phyloP scores from a whole-genome alignment of 2,113 vertebrate species.

The Myotis brandtii region DNA sequence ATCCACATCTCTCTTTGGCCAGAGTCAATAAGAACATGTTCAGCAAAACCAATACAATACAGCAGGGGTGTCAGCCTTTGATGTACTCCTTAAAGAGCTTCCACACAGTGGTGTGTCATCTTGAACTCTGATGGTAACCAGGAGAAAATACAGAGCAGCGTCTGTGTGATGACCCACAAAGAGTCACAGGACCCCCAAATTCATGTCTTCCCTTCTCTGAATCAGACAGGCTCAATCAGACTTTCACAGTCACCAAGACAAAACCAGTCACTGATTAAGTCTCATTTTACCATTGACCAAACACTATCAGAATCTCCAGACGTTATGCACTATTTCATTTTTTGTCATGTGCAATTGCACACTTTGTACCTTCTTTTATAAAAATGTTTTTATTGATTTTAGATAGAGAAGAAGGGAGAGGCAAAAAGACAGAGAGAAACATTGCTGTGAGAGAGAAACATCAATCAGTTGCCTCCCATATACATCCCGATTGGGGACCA shows the following conservation, averaged over 20 bases:
- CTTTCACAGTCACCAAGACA: not conserved
- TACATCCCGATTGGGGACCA: too few relatives aligned
- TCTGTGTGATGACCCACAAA: not conserved
- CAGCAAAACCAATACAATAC: slow-evolving; percentile 15
- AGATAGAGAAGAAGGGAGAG: not conserved
- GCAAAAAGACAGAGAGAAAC: not conserved
- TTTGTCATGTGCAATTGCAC: not conserved
- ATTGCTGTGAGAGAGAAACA: not conserved
- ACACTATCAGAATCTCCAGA: not conserved
- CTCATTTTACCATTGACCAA: accelerated
- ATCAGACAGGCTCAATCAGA: accelerated
- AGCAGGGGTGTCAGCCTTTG: not conserved
- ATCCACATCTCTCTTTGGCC: not conserved
- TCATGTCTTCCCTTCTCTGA: not conserved
- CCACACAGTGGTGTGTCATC: not conserved
- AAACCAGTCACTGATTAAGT: not conserved
- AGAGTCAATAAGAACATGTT: slow-evolving; percentile 53
- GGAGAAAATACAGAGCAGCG: not conserved
- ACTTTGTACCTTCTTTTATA: not conserved
- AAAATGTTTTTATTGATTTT: not conserved
- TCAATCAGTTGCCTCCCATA: too few relatives aligned
- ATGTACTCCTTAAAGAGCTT: not conserved
- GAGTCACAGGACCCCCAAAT: not conserved
- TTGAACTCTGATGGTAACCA: not conserved
- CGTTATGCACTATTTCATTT: not conserved